Evolutionary conservation across 2,888 invertebrate species (phyloP).

Genomic region (Neoaliturus tenellus): DNA sequence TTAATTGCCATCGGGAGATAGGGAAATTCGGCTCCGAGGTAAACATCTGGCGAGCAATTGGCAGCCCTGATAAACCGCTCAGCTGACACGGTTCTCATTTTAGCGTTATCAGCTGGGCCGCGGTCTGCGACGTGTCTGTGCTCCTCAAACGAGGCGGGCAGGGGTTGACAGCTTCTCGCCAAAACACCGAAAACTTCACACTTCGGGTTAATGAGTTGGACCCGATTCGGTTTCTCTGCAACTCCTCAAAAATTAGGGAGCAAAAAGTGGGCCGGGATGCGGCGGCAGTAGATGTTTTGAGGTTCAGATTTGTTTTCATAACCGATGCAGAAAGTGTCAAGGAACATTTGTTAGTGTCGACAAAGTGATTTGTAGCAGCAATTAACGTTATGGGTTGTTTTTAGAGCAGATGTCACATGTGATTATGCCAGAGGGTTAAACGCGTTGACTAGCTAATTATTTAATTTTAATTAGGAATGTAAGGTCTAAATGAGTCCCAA

Average conservation of each 20-base stretch:
- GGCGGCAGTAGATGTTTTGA: slow-evolving; percentile 1
- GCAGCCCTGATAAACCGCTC: slow-evolving; percentile 40
- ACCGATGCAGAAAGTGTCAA: slow-evolving; percentile 30
- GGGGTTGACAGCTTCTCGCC: slow-evolving; percentile 35
- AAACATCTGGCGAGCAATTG: slow-evolving; percentile 46
- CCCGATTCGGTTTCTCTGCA: slow-evolving; percentile 17
- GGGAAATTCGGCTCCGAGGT: slow-evolving; percentile 38
- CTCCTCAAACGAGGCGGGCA: not conserved
- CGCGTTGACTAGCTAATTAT: too few relatives aligned
- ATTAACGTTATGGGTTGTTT: not conserved
- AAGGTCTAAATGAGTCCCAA: too few relatives aligned
- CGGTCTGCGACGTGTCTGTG: slow-evolving; percentile 39
- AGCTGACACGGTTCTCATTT: slow-evolving; percentile 49
- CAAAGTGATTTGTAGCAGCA: not conserved
- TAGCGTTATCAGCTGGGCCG: slow-evolving; percentile 37
- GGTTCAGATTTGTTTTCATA: slow-evolving; percentile 21
- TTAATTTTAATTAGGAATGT: too few relatives aligned
- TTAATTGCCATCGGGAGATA: slow-evolving; percentile 22
- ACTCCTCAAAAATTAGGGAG: slow-evolving; percentile 1
- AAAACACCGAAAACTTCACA: slow-evolving; percentile 35
- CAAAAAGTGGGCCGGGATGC: slow-evolving; percentile 3
- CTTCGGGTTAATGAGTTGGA: slow-evolving; percentile 46
- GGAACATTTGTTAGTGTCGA: not conserved
- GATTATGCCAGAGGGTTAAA: too few relatives aligned
- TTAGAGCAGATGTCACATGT: not conserved